These are phyloP conservation scores for Eurois occulta DNA, from an alignment of 2,888 invertebrate genomes.

Conservation along the genomic window DNA sequence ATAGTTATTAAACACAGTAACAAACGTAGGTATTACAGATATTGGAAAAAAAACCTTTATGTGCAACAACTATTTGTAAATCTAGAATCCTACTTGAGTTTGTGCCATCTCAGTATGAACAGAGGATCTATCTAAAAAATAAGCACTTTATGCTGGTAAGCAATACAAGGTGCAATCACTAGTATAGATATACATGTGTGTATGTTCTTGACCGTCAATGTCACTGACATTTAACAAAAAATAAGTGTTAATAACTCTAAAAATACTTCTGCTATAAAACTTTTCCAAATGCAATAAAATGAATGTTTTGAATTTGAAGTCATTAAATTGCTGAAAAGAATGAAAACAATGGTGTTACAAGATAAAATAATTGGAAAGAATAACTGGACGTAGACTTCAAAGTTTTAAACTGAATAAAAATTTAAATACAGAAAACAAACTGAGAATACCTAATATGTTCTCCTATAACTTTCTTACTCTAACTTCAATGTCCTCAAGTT, in stretches of 20 bases:
- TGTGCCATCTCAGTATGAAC: neutral
- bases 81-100: neutral
- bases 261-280: slow-evolving; percentile 30
- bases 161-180: neutral
- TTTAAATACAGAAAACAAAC: neutral
- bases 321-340: slow-evolving; percentile 7
- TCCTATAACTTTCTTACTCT: neutral
- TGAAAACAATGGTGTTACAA: slow-evolving; percentile 3
- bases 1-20: neutral
- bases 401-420: neutral
- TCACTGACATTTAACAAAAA: neutral
- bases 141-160: neutral
- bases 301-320: slow-evolving; percentile 32
- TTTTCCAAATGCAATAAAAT: slow-evolving; percentile 35
- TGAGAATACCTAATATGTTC: neutral
- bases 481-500: slow-evolving; percentile 1
- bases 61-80: neutral
- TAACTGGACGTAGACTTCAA: neutral
- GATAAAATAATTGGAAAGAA: neutral
- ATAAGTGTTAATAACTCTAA: slow-evolving; percentile 10
- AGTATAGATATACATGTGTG: neutral
- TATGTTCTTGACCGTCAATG: neutral
- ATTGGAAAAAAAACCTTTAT: neutral
- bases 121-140: neutral
- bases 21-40: neutral